These are phyloP conservation scores for Pristionchus japonicus DNA, from an alignment of 2,888 invertebrate genomes.

Conservation along the genomic window DNA sequence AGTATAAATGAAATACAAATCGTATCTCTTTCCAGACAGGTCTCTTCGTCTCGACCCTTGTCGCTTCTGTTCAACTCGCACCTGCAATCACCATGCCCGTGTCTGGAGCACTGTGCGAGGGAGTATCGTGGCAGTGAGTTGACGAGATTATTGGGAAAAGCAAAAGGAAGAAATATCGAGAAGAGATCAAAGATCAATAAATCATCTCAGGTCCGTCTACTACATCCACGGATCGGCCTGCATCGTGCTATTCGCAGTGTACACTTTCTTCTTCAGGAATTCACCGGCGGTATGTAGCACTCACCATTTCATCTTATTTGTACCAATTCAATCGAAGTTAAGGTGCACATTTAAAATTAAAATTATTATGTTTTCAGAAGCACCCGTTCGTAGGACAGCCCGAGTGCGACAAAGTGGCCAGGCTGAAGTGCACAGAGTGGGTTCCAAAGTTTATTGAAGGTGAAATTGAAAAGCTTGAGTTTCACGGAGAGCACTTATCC, in stretches of 20 bases:
- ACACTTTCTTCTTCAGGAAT: conserved; percentile 62
- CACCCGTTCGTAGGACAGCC: conserved; percentile 67
- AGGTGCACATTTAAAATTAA: not conserved
- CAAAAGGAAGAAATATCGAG: too few relatives aligned
- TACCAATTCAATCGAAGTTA: not conserved
- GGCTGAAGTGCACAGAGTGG: conserved; percentile 55
- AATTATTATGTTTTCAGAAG: conserved; percentile 42
- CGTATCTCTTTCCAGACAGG: conserved; percentile 55
- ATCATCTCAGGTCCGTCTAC: conserved; percentile 54
- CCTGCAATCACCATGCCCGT: conserved; percentile 62
- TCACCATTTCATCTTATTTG: not conserved
- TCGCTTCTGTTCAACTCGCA: conserved; percentile 64
- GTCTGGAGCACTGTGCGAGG: conserved; percentile 41
- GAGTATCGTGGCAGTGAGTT: conserved; percentile 46
- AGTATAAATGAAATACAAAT: not conserved
- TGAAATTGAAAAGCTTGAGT: not conserved
- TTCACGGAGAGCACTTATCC: not conserved
- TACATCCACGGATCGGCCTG: conserved; percentile 61
- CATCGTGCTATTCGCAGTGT: conserved; percentile 55
- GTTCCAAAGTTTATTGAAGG: not conserved
- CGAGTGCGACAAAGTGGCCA: conserved; percentile 64
- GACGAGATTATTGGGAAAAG: not conserved
- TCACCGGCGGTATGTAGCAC: not conserved
- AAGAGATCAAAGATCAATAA: not conserved
- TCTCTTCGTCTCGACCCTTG: conserved; percentile 65